Conservation (phyloP, 2,797 vertebrate genomes). For the Tadarida brasiliensis region DNA sequence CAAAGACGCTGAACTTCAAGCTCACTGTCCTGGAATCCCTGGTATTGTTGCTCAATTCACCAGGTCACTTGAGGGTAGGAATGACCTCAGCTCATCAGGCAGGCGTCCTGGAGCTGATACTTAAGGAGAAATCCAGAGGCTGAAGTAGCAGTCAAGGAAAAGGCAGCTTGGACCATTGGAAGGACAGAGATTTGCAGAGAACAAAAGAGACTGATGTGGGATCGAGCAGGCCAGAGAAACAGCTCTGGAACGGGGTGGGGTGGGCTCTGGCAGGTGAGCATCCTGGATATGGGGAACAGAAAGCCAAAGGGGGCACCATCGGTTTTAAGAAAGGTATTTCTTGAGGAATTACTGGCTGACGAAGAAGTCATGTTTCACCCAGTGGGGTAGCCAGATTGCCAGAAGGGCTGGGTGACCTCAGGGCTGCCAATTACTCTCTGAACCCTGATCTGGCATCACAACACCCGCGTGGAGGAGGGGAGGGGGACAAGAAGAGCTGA, state of each 20-base stretch:
- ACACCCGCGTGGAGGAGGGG: neutral
- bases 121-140: constrained; percentile 79
- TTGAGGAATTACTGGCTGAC: constrained; percentile 17
- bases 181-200: constrained; percentile 34
- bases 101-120: constrained; percentile 61
- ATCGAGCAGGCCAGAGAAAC: neutral
- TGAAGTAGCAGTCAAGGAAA: constrained; percentile 58
- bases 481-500: neutral
- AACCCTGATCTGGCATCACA: neutral
- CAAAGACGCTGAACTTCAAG: constrained; percentile 52
- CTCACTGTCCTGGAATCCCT: constrained; percentile 78
- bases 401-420: constrained; percentile 53
- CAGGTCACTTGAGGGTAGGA: constrained; percentile 78
- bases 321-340: neutral
- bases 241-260: neutral
- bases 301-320: neutral
- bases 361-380: neutral
- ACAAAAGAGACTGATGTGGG: neutral
- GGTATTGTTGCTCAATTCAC: constrained; percentile 72
- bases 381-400: neutral
- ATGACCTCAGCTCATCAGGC: constrained; percentile 80
- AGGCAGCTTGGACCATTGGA: neutral
- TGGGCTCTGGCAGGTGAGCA: neutral
- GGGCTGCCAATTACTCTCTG: neutral
- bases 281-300: neutral